Evolutionary conservation across 2,888 invertebrate species (phyloP).

Genomic region (Polylopha cassiicola): DNA sequence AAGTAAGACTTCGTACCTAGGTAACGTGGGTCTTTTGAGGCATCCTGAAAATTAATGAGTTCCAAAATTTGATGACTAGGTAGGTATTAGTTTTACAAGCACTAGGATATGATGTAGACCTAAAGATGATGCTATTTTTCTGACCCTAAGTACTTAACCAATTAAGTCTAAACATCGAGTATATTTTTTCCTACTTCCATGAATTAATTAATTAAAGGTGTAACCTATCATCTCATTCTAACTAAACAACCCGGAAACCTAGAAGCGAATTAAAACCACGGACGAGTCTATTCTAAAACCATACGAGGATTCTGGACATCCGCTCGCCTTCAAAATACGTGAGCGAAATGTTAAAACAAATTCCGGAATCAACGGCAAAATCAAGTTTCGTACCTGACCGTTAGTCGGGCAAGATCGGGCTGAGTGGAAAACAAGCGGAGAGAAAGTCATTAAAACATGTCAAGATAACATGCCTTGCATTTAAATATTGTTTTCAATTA

Average conservation of each 20-base stretch:
- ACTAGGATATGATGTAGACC: too few relatives aligned
- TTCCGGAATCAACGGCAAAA: slow-evolving; percentile 14
- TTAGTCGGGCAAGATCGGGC: slow-evolving; percentile 21
- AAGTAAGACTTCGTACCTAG: too few relatives aligned
- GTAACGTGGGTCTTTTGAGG: too few relatives aligned
- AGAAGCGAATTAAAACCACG: slow-evolving; percentile 10
- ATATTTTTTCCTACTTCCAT: too few relatives aligned
- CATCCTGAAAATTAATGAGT: too few relatives aligned
- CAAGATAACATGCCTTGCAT: slow-evolving; percentile 10
- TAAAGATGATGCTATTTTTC: too few relatives aligned
- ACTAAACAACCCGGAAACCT: slow-evolving; percentile 12
- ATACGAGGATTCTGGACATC: slow-evolving; percentile 10
- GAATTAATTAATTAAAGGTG: too few relatives aligned
- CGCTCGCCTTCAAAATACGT: slow-evolving; percentile 13
- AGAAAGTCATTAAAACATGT: slow-evolving; percentile 23
- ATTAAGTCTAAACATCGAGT: too few relatives aligned
- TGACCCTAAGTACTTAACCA: too few relatives aligned
- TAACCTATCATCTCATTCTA: too few relatives aligned
- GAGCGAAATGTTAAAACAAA: slow-evolving; percentile 17
- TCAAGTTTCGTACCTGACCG: slow-evolving; percentile 19
- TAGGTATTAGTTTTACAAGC: too few relatives aligned
- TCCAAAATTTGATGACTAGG: too few relatives aligned
- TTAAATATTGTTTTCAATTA: slow-evolving; percentile 14
- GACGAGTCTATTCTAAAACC: slow-evolving; percentile 8
- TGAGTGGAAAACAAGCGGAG: slow-evolving; percentile 12